Evolutionary conservation across 2,113 vertebrate genomes (phyloP).

Genomic region (Oriolus oriolus): DNA sequence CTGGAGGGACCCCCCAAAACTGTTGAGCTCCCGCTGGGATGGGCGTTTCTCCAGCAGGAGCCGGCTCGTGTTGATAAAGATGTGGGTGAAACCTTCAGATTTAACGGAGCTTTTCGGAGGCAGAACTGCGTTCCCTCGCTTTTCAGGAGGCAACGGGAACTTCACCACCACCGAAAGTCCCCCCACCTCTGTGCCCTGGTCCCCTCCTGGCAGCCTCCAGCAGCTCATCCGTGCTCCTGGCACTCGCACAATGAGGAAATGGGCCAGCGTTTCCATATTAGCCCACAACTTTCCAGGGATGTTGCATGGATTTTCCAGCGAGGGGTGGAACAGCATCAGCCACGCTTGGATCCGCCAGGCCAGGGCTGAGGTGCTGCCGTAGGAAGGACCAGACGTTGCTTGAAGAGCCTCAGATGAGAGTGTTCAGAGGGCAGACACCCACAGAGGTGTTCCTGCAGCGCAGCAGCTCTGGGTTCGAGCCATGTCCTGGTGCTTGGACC

Average conservation of each 20-base stretch:
- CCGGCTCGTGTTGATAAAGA: not conserved
- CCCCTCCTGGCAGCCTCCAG: not conserved
- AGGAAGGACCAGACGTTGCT: not conserved
- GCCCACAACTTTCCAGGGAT: slow-evolving; percentile 42
- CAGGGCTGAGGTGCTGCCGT: not conserved
- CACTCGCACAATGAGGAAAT: not conserved
- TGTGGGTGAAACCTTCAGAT: not conserved
- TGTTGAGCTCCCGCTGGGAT: not conserved
- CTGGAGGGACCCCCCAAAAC: not conserved
- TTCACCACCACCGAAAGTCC: not conserved
- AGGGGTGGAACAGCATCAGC: not conserved
- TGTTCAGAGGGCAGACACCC: rapidly evolving
- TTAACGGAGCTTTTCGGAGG: not conserved
- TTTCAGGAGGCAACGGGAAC: not conserved
- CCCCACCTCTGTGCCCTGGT: not conserved
- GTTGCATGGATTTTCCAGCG: slow-evolving; percentile 41
- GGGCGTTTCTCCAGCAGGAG: not conserved
- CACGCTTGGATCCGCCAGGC: not conserved
- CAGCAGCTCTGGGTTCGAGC: not conserved
- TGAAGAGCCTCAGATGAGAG: not conserved
- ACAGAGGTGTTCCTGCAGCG: rapidly evolving
- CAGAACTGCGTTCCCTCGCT: too few relatives aligned
- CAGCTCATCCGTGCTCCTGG: not conserved
- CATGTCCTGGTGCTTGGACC: not conserved
- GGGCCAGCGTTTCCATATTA: not conserved